Conservation (phyloP, 2,888 invertebrate species). For the Bimastos eiseni region DNA sequence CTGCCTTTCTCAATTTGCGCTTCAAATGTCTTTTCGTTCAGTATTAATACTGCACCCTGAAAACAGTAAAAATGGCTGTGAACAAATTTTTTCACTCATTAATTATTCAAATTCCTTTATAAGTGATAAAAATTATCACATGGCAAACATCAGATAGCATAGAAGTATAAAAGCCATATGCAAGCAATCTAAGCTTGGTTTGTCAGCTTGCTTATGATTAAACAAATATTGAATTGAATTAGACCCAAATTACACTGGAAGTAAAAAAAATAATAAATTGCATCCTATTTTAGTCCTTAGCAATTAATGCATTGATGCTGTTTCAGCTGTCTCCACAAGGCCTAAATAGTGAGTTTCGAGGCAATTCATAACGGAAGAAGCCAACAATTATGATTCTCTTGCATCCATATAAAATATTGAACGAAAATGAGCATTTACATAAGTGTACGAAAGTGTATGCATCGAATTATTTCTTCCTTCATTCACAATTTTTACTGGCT, state of each 20-base stretch:
- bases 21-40: slow-evolving; percentile 20
- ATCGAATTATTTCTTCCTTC: neutral
- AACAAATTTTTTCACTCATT: neutral
- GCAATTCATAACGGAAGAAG: no score
- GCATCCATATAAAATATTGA: neutral
- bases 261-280: neutral
- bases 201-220: no score
- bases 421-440: neutral
- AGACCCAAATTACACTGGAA: neutral
- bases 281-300: neutral
- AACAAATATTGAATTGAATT: no score
- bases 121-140: neutral
- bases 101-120: no score
- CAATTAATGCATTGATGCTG: neutral
- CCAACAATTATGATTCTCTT: neutral
- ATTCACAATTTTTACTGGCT: neutral
- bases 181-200: no score
- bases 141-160: neutral
- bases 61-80: neutral
- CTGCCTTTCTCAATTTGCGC: slow-evolving; percentile 23
- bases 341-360: neutral
- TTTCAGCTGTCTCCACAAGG: neutral
- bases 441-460: neutral
- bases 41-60: neutral
- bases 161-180: no score